Evolutionary conservation across 2,797 vertebrate species (phyloP).

Genomic region (Bradypus variegatus): DNA sequence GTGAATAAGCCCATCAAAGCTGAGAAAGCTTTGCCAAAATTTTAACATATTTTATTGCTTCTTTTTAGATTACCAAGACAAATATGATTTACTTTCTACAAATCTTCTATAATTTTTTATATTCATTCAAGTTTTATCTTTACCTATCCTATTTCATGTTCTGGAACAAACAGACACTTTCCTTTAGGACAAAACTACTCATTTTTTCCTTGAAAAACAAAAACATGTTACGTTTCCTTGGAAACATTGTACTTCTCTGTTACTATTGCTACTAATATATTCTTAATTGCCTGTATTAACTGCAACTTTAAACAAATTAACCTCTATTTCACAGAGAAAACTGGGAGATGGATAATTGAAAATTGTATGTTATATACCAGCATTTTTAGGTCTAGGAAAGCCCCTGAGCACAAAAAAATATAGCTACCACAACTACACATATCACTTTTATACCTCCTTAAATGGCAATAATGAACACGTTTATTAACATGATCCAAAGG

Average conservation of each 20-base stretch:
- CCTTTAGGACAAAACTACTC: neutral
- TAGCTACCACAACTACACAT: neutral
- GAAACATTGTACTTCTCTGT: neutral
- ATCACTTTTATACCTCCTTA: neutral
- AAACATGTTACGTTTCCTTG: neutral
- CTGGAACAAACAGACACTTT: slow-evolving; percentile 1
- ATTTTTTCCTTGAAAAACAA: slow-evolving; percentile 5
- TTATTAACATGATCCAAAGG: neutral
- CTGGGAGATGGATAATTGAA: neutral
- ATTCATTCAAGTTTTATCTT: neutral
- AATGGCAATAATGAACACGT: neutral
- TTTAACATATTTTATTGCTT: slow-evolving; percentile 55
- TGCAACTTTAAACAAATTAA: neutral
- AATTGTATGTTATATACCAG: neutral
- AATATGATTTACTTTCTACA: slow-evolving; percentile 18
- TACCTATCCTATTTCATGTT: neutral
- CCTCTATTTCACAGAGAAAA: neutral
- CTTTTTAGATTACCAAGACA: slow-evolving; percentile 37
- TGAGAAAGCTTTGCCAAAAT: slow-evolving; percentile 33
- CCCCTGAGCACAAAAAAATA: neutral
- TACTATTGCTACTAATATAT: neutral
- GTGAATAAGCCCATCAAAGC: slow-evolving; percentile 53
- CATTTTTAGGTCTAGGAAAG: neutral
- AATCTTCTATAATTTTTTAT: neutral
- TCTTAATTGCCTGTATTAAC: neutral